These are phyloP conservation scores for Cossypha niveicapilla DNA, from an alignment of 2,797 vertebrate genomes.

Conservation along the genomic window DNA sequence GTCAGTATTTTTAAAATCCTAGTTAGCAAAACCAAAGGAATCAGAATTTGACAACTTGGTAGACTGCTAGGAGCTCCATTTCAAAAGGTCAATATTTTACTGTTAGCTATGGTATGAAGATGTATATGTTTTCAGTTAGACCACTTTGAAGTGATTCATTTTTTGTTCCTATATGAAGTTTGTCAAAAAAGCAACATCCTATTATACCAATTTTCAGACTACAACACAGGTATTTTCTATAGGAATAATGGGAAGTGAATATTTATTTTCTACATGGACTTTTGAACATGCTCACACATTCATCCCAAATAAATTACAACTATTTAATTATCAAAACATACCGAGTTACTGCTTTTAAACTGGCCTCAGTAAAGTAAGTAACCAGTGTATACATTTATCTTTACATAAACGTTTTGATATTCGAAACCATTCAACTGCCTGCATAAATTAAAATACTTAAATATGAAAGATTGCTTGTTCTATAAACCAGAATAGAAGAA, in stretches of 20 bases:
- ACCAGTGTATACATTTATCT: neutral
- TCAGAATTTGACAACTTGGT: neutral
- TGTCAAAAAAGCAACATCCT: neutral
- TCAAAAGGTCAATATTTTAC: neutral
- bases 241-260: neutral
- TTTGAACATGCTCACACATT: neutral
- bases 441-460: neutral
- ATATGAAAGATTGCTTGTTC: neutral
- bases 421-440: neutral
- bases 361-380: neutral
- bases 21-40: neutral
- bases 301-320: neutral
- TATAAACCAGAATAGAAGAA: neutral
- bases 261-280: neutral
- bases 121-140: fast-evolving
- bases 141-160: fast-evolving
- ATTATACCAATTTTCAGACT: neutral
- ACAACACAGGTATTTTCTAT: neutral
- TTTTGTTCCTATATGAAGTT: neutral
- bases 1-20: neutral
- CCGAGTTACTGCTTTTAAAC: neutral
- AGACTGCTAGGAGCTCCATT: neutral
- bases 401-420: neutral
- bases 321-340: neutral
- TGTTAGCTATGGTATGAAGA: neutral